These are phyloP conservation scores for Aphaenogaster ashmeadi DNA, from an alignment of 1,140 invertebrate species.

Conservation along the genomic window DNA sequence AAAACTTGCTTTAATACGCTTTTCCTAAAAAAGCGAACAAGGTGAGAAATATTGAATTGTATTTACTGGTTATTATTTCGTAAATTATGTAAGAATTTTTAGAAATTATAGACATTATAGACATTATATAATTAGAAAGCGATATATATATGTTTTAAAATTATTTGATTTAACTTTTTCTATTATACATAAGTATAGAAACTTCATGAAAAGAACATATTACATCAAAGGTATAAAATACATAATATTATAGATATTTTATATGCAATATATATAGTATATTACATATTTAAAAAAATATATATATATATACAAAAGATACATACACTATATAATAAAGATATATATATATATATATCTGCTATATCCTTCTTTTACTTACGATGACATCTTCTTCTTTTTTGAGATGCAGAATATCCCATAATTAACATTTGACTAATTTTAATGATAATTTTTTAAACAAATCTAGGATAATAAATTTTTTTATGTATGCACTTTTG, in stretches of 20 bases:
- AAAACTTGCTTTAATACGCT: background rate
- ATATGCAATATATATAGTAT: background rate
- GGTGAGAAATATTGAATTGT: background rate
- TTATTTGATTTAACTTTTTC: background rate
- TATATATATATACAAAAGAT: background rate
- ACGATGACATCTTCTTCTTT: background rate
- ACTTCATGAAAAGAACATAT: background rate
- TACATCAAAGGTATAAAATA: background rate
- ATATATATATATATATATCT: slow-evolving; percentile 26
- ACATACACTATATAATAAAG: background rate
- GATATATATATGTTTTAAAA: background rate
- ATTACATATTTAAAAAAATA: background rate
- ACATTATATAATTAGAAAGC: background rate
- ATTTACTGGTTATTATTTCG: background rate
- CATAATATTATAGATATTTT: background rate
- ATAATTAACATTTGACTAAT: background rate
- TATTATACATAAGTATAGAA: background rate
- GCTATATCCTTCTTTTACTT: background rate
- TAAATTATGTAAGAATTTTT: slow-evolving; percentile 5
- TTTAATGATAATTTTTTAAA: background rate
- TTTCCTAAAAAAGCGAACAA: background rate
- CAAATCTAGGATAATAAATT: background rate
- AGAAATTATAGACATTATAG: background rate
- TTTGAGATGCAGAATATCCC: background rate
- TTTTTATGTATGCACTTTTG: background rate